Evolutionary conservation across 2,888 invertebrate genomes (phyloP).

Genomic region (Coleophora deauratella): DNA sequence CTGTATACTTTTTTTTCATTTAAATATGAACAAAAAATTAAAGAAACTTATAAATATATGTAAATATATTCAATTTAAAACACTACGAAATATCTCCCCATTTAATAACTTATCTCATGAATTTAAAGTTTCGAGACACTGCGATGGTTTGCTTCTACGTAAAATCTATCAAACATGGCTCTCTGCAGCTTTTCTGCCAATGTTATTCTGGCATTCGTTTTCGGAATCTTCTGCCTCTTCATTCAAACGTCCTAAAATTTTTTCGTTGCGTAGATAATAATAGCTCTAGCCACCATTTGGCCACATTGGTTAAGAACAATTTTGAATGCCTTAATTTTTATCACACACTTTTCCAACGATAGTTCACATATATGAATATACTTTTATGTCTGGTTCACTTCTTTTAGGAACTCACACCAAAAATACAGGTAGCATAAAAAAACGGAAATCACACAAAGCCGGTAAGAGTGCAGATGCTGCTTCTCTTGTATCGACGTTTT

Average conservation of each 20-base stretch:
- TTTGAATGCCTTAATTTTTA: constrained; percentile 11
- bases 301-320: not conserved
- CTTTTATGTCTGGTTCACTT: constrained; percentile 12
- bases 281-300: too few species aligned
- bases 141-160: constrained; percentile 4
- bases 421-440: constrained; percentile 12
- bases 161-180: constrained; percentile 11
- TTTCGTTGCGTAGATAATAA: too few species aligned
- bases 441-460: constrained; percentile 13
- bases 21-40: too few species aligned
- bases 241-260: constrained; percentile 6
- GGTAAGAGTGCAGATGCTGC: constrained; percentile 11
- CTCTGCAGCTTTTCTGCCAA: constrained; percentile 11
- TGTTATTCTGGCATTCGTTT: constrained; percentile 11
- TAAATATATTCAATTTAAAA: too few species aligned
- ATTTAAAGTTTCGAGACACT: too few species aligned
- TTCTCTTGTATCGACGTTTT: constrained; percentile 14
- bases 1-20: too few species aligned
- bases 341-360: constrained; percentile 7
- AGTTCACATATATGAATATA: constrained; percentile 10
- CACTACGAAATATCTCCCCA: too few species aligned
- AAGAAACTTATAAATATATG: too few species aligned
- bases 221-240: constrained; percentile 6
- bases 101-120: too few species aligned
- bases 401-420: constrained; percentile 11